Evolutionary conservation across 2,888 invertebrate genomes (phyloP).

Genomic region (Acronicta alni): DNA sequence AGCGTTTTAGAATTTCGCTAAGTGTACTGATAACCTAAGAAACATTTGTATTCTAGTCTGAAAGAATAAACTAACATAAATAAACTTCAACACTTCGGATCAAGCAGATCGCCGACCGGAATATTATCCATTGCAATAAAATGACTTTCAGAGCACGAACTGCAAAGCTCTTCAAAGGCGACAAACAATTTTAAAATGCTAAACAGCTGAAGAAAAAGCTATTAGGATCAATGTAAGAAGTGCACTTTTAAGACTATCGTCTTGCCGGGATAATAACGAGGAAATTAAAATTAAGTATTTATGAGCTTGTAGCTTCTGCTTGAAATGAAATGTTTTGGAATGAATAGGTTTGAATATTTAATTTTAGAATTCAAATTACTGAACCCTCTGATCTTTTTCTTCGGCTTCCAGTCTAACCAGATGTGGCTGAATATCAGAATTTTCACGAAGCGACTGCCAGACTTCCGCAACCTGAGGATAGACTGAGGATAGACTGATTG

Average conservation of each 20-base stretch:
- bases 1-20: too few species aligned
- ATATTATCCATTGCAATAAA: conserved; percentile 15
- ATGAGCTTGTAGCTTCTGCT: not conserved
- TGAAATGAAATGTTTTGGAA: too few species aligned
- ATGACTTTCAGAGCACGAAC: conserved; percentile 20
- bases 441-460: too few species aligned
- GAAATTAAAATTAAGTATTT: conserved; percentile 2
- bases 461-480: too few species aligned
- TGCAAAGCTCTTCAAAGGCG: conserved; percentile 4
- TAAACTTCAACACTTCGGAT: not conserved
- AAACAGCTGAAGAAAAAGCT: conserved; percentile 18
- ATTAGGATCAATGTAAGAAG: conserved; percentile 4
- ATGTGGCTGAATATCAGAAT: too few species aligned
- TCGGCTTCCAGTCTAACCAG: too few species aligned
- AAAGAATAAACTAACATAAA: not conserved
- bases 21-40: too few species aligned
- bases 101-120: conserved; percentile 6
- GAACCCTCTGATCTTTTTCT: too few species aligned
- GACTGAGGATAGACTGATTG: too few species aligned
- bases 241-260: conserved; percentile 1
- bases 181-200: conserved; percentile 28
- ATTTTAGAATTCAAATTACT: too few species aligned
- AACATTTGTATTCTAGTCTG: too few species aligned
- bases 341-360: too few species aligned
- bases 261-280: not conserved